Conservation (phyloP, 2,888 invertebrate genomes). For the Caenorhabditis sp. region DNA sequence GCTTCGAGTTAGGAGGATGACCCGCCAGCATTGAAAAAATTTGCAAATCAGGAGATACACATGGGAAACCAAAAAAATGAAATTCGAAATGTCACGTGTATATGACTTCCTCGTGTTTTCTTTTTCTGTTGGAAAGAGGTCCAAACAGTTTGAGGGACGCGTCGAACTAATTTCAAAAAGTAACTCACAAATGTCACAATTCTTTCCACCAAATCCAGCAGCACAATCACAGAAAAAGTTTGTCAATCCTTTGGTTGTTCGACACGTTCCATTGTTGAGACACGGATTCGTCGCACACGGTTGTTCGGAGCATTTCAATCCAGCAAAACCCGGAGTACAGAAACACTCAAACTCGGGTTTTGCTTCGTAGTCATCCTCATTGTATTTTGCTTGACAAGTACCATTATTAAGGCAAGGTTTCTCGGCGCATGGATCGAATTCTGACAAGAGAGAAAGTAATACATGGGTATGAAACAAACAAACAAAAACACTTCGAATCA, state of each 20-base stretch:
- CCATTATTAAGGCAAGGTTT: constrained; percentile 66
- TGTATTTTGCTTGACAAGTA: constrained; percentile 56
- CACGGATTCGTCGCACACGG: constrained; percentile 62
- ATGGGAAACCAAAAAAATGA: too few relatives aligned
- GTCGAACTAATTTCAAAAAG: neutral
- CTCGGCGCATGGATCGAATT: constrained; percentile 61
- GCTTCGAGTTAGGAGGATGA: too few relatives aligned
- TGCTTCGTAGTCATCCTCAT: constrained; percentile 40
- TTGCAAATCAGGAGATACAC: too few relatives aligned
- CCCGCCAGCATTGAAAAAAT: too few relatives aligned
- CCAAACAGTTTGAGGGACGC: too few relatives aligned
- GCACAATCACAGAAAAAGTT: constrained; percentile 67
- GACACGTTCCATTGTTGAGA: constrained; percentile 68
- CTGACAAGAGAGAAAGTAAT: constrained; percentile 33
- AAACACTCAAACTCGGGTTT: constrained; percentile 62
- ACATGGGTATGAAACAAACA: neutral
- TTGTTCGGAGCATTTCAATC: constrained; percentile 64
- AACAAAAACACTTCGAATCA: too few relatives aligned
- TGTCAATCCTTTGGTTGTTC: constrained; percentile 60
- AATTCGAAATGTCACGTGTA: too few relatives aligned
- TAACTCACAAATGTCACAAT: constrained; percentile 62
- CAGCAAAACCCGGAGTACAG: constrained; percentile 64
- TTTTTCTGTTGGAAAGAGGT: too few relatives aligned
- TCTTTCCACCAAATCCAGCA: constrained; percentile 61
- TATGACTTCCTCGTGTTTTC: too few relatives aligned